Evolutionary conservation across 2,888 invertebrate species (phyloP), one percentile per base, ranked within the genome.

Genomic region (Saturnia pavonia): DNA sequence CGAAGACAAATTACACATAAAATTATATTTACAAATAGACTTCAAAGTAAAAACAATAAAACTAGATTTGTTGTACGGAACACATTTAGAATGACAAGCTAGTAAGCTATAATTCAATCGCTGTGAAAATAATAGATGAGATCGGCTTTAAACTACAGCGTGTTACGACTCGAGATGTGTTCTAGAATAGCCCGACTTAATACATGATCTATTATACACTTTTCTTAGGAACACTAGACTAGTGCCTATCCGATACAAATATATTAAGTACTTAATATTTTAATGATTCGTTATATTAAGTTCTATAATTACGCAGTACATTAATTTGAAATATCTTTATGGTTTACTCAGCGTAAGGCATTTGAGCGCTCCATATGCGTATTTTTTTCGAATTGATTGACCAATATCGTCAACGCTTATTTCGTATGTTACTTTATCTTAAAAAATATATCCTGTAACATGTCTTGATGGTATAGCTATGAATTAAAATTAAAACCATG

Each of bases 81-180:
- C 68, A 73, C 68, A 74, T 75, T 78, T 76, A 78, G 74, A 76
- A 69, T 74, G 76, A 75, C 76, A 73, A 71, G 73, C 70, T 68
- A 72, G 72, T 74, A 57, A 69, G 74, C 76, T 71, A 75, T 77
- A 78, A 78, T 75, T 80, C 76, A 76, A 77, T 74, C 74, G 72
- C 78, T 69, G 77, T 75, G 79, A 78, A 77, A 77, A 75, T 80
- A 78, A 81, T 80, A 65, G 72, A 79, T 73, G 76, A 70, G 72
- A 74, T 77, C 76, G 71, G 77, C 77, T 80, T 74, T 78, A 76
- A 78, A 78, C 76, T 75, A 77, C 77, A 75, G 76, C 76, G 74
- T 73, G 75, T 51, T 69, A 71, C 70, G 69, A 72, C 34, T 51
- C 73, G 68, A 70, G 74, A 68, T 68, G 71, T 72, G 74, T 73